Base-by-base conservation (phyloP, 2,888 invertebrate species). In the Melitaea athalia region DNA sequence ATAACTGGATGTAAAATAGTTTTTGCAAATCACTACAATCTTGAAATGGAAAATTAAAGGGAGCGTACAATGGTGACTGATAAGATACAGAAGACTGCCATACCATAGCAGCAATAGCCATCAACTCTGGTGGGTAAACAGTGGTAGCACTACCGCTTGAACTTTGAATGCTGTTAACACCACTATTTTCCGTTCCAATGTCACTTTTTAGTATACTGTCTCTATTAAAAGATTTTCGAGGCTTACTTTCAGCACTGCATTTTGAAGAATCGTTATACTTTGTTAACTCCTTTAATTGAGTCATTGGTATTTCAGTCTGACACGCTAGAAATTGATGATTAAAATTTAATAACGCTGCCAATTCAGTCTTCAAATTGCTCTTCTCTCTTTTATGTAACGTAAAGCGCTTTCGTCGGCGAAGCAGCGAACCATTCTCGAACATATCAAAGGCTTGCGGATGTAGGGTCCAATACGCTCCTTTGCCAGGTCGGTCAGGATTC, bases 401-500 rank as follows among this genome's bases (percentile, higher is more conserved):
- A 91, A 98, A 97, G 7, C 97, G 93, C 85, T 97, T 97, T 71
- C 97, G 92, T 53, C 97, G 93, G 38, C 97, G 92, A 43, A 97
- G 91, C 69, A 97, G 94, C 63, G 96, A 96, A 24, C 98, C 98
- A 86, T 98, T 98, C 84, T 98, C 97, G 85, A 97, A 97, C 97
- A 97, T 97, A 84, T 96, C 96, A 77, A 96, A 95, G 38, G 96
- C 96, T 79, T 95, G 95, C 17, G 97, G 97, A 81, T 97, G 97
- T 63, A 97, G 92, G 14, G 97, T 96, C 97, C 97, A 97, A 87
- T 96, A 97, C 71, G 96, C 96, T 38, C 97, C 97, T 87, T 97
- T 97, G 55, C 97, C 97, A 10, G 97, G 97, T 49, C 96, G 91
- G 87, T 96, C 96, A 42, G 96, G 96, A 60, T 96, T 92, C 42